A percentile compares a stretch with the other conserved stretches of the same genome.
These are phyloP conservation scores for Bombus huntii DNA, from an alignment of 1,140 invertebrate genomes.

Conservation along the genomic window DNA sequence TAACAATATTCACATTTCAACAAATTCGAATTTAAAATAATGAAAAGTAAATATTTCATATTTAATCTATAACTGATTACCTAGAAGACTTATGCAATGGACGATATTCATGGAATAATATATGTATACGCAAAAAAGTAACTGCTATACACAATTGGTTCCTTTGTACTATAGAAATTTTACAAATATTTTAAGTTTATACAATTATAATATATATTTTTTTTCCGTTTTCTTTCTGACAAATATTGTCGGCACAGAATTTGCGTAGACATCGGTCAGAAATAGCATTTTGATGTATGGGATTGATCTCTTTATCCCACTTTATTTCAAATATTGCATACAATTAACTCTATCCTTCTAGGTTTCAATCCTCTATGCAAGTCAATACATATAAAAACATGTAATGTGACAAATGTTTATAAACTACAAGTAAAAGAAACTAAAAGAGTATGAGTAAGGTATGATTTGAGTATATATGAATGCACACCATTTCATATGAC, in stretches of 20 bases:
- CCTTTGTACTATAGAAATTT: constrained; percentile 60
- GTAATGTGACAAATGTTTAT: not conserved
- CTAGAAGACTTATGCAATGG: constrained; percentile 49
- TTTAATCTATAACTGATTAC: constrained; percentile 48
- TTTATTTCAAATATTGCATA: not conserved
- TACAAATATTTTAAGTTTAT: constrained; percentile 45
- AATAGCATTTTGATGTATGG: not conserved
- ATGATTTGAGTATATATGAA: not conserved
- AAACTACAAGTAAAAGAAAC: not conserved
- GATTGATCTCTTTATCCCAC: not conserved
- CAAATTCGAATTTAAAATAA: constrained; percentile 24
- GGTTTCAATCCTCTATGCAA: not conserved
- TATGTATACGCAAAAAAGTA: constrained; percentile 35
- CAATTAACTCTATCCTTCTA: not conserved
- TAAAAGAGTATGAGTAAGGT: not conserved
- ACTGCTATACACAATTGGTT: constrained; percentile 43
- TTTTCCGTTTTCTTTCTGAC: not conserved
- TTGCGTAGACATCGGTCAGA: constrained; percentile 11
- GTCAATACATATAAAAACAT: constrained; percentile 4
- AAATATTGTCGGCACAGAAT: constrained; percentile 20
- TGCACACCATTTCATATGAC: not conserved
- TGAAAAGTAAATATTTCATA: constrained; percentile 35
- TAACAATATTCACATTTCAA: not conserved
- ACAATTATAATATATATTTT: constrained; percentile 5
- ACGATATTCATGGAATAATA: constrained; percentile 41